Base-by-base conservation (phyloP, 1,140 invertebrate genomes). In the Drosophila littoralis region DNA sequence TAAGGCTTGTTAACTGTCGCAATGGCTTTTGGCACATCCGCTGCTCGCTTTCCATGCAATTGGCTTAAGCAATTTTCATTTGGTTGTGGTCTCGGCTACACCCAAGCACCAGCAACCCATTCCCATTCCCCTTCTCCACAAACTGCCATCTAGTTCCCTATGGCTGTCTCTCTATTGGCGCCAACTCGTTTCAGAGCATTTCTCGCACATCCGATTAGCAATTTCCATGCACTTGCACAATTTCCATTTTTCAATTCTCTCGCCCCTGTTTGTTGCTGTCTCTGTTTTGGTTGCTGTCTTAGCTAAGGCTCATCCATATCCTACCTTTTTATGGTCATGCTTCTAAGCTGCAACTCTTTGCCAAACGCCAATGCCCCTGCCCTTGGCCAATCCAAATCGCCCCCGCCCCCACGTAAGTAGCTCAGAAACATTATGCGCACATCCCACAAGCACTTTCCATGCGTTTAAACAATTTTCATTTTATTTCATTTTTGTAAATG, bases 191-290 rank as follows among this genome's bases (percentile, higher is more conserved):
- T 59, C 35, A 67, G 22, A 74, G 65, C 55, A 68, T 74, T 74
- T 60, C 57, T 74, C 57, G 65, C 65, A 74, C 82, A 85, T 85
- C 82, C 83, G 82, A 85, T 85, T 85, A 86, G 79, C 82, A 86
- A 86, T 86, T 86, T 86, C 73, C 79, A 83, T 83, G 84, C 83
- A 86, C 83, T 86, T 77, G 68, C 88, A 60, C 86, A 86, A 89
- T 86, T 86, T 86, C 74, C 79, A 61, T 71, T 77, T 72, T 57
- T 72, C 28, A 35, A 40, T 48, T 42, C 22, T 46, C 13, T 54
- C 36, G 8, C 36, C 54, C n/a, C 7, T n/a, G 15, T 13, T 15
- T 22, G 10, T 43, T 69, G 32, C 15, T 61, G 35, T 43, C 60
- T 0, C 42, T 15, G 33, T 50, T 35, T 58, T 75, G 77, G 52